Conservation (phyloP, 2,888 invertebrate genomes). For the Prenolepis imparis region DNA sequence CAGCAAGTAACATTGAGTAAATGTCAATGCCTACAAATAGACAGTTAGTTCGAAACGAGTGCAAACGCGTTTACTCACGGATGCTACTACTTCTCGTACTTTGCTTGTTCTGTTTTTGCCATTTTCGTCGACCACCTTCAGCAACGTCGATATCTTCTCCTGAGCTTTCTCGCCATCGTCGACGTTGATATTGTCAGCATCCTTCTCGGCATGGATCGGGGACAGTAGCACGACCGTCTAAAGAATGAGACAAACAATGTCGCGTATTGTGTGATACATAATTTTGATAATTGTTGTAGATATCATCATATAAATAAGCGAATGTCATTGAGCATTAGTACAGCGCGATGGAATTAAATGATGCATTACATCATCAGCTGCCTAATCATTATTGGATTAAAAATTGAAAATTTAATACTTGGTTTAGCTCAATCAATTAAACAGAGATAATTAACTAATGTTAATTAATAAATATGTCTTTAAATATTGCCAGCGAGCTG, state of each 20-base stretch:
- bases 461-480: not conserved
- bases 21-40: not conserved
- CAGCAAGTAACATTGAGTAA: not conserved
- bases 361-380: not conserved
- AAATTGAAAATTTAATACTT: not conserved
- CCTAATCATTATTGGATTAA: conserved; percentile 19
- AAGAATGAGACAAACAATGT: conserved; percentile 61
- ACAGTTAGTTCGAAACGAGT: not conserved
- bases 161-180: conserved; percentile 69
- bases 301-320: conserved; percentile 1
- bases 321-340: not conserved
- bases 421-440: not conserved
- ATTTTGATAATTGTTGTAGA: not conserved
- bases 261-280: not conserved
- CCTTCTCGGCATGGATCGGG: conserved; percentile 63
- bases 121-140: conserved; percentile 74
- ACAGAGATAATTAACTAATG: not conserved
- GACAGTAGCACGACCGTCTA: conserved; percentile 76
- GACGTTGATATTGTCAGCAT: conserved; percentile 68
- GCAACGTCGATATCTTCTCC: conserved; percentile 77
- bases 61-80: conserved; percentile 12
- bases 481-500: not conserved
- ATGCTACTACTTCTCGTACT: conserved; percentile 62
- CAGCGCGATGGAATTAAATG: not conserved
- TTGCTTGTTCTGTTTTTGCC: conserved; percentile 75